Evolutionary conservation across 2,888 invertebrate species (phyloP), one percentile per base, ranked within the genome.

Genomic region (Cephus pygmeus): DNA sequence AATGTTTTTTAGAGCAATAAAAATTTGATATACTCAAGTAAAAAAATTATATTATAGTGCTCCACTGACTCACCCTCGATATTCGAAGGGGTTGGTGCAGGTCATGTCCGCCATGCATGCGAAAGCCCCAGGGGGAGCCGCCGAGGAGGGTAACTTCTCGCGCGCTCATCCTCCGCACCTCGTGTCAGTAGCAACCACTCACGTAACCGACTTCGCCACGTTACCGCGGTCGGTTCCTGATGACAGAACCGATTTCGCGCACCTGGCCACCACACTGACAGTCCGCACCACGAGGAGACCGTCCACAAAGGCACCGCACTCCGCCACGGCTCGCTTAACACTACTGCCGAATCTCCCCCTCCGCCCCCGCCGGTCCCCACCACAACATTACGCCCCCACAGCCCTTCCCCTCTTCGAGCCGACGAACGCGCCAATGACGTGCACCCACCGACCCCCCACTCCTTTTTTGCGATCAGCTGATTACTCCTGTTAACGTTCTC

Each of bases 61-160:
- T 40, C 40, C 15, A 15, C 40, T 40, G 40, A 93, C 95, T 93
- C 92, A 96, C 96, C 94, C 96, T 94, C 77, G 96, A 95, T 92
- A 97, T 96, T 91, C 95, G 94, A 81, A 97, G 93, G 80, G 96
- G 96, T 91, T 95, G 95, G 89, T 95, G 95, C 86, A 94, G 94
- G 92, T 97, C 97, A 87, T 93, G 94, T 83, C 97, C 97, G 83
- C 97, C 97, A 91, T 96, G 95, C 95, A 97, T 95, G 84, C 97
- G 95, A 93, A 97, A 97, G 88, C 97, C 97, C 97, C 97, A 97
- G 85, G 97, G 97, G 91, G 96, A 94, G 83, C 97, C 97, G 85
- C 97, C 97, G 89, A 95, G 93, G 90, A 97, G 93, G 90, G 95
- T 94, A 91, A 97, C 95, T 92, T 95, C 95, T 87, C 95, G 93